Evolutionary conservation across 2,888 invertebrate species (phyloP), one percentile per base, ranked within the genome.

Genomic region (Drosophila stalkeri): DNA sequence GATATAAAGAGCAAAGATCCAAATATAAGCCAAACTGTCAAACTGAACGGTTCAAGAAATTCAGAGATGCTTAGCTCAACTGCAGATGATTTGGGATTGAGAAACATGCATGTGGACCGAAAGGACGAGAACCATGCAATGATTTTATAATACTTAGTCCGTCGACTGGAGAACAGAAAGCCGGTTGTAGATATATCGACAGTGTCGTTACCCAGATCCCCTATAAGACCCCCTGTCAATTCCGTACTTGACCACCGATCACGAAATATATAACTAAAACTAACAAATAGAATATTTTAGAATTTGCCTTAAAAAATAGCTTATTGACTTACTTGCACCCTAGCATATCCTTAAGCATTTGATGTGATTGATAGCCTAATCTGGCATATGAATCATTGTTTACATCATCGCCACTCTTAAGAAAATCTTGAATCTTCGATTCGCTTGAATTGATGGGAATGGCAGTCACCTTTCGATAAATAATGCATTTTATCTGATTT

Each of bases 41-140:
- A 90, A 46, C 93, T 93, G 83, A 95, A 95, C 0, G 95, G 95
- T 49, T 94, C 90, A 12, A 94, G 91, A 79, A 95, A 95, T 33
- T 95, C 94, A 61, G 94, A 94, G 59, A 93, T 93, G 1, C 94
- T 93, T 16, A 94, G 93, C 1, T 94, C 94, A 3, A 82, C 81
- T 49, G 94, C 91, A 1, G 94, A 47, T 1, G 84, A 79, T 12
- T 49, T 93, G 0, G 95, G 95, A 59, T 94, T 94, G 9, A 94
- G 94, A 85, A 95, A 95, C 63, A 95, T 91, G 80, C 95, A 94
- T 55, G 93, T 92, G 33, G 94, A 92, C 37, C 91, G 92, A 64
- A 92, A 92, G 3, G 75, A 60, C 0, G 78, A 73, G 0, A 79
- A 78, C 62, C 82, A 80, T 8, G 86, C 65, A 1, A 92, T 18